Conservation (phyloP, 2,113 vertebrate species). For the Noctilio leporinus region DNA sequence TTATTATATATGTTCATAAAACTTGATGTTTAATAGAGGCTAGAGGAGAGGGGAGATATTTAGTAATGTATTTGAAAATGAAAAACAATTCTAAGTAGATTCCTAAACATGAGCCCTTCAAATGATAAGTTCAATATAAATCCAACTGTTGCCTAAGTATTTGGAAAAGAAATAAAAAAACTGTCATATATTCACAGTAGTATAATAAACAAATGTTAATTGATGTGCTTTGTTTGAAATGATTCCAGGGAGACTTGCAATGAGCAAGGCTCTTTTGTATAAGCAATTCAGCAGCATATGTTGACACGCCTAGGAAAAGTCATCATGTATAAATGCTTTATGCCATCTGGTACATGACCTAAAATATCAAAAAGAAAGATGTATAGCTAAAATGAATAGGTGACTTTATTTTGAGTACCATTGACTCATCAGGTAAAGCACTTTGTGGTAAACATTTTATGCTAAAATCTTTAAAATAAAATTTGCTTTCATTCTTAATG, state of each 20-base stretch:
- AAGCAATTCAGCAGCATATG: slow-evolving; percentile 77
- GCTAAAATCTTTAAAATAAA: slow-evolving; percentile 14
- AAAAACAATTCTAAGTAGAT: slow-evolving; percentile 52
- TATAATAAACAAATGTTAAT: slow-evolving; percentile 79
- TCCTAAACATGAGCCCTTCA: slow-evolving; percentile 27
- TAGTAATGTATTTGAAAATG: slow-evolving; percentile 61
- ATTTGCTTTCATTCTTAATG: slow-evolving; percentile 39
- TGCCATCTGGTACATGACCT: slow-evolving; percentile 77
- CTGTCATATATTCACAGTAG: slow-evolving; percentile 46
- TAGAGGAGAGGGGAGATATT: background rate
- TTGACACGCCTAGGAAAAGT: slow-evolving; percentile 72
- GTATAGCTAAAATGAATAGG: background rate
- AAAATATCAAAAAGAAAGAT: slow-evolving; percentile 62
- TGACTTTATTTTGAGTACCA: slow-evolving; percentile 51
- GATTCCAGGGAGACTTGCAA: slow-evolving; percentile 73
- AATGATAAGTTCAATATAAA: slow-evolving; percentile 52
- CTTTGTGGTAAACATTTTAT: background rate
- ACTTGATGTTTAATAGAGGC: background rate
- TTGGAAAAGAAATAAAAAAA: slow-evolving; percentile 67
- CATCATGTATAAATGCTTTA: slow-evolving; percentile 72
- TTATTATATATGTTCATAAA: slow-evolving; percentile 9
- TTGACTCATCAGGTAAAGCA: slow-evolving; percentile 37
- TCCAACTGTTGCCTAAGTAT: slow-evolving; percentile 58
- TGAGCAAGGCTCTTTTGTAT: slow-evolving; percentile 72
- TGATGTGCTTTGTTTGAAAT: slow-evolving; percentile 76